Base-by-base conservation (phyloP, 2,888 invertebrate genomes). In the Cosmia trapezina region DNA sequence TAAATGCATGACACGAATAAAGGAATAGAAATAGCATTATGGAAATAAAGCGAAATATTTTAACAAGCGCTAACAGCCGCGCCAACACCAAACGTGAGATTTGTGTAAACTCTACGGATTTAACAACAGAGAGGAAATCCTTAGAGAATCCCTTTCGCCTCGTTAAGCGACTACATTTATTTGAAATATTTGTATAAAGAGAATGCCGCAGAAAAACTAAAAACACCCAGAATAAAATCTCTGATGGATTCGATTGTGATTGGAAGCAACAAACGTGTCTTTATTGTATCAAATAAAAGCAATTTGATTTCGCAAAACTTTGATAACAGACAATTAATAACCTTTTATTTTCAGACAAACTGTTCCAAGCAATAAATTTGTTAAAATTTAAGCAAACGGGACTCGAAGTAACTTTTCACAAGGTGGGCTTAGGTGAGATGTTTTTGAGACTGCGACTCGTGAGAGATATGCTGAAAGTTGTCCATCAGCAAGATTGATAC, bases 401-500 rank as follows among this genome's bases (percentile, higher is more conserved):
- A 51, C 43, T 60, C 12, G 45, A 51, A 76, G 49, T 33, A 51
- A 61, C 60, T 53, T 75, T 54, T 43, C n/a, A 2, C n/a, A 45
- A 56, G n/a, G 59, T 65, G 37, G 19, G n/a, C 28, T 14, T n/a
- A 53, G 22, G 61, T 49, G 37, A 45, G 14, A 65, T 60, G 19
- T 73, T 74, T 60, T 65, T 22, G 41, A 59, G 62, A 76, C 64
- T 62, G 70, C 59, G 28, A 51, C 17, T 69, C n/a, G 51, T 33
- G 45, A 53, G 47, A 49, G 51, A 45, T 72, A 69, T 59, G 45
- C 76, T 53, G 57, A 62, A 76, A 81, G 67, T 81, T 80, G 76
- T 78, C 87, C 92, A 92, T 94, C 91, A 92, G 89, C 78, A 80
- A 89, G 92, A 93, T 92, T 92, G 91, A 88, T 89, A 89, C 90